These are phyloP conservation scores for Tylochromis polylepis DNA, from an alignment of 2,113 vertebrate genomes.

Conservation along the genomic window DNA sequence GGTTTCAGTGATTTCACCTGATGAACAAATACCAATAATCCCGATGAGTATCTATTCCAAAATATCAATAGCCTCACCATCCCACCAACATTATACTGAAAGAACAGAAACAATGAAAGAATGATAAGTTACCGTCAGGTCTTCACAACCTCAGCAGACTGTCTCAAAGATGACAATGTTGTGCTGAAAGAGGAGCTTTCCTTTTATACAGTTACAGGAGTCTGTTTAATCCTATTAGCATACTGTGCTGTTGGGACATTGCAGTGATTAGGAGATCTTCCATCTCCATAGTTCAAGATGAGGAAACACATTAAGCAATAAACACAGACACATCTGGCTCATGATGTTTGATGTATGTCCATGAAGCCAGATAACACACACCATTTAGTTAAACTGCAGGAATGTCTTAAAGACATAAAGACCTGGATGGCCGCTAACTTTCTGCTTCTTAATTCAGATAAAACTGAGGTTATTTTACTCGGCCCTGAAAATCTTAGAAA, in stretches of 20 bases:
- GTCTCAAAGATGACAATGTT: not conserved
- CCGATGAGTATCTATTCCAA: not conserved
- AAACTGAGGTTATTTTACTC: too few species aligned
- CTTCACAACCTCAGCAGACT: not conserved
- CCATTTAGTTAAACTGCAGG: too few species aligned
- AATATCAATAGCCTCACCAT: too few species aligned
- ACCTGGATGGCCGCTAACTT: too few species aligned
- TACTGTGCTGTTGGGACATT: not conserved
- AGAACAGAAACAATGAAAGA: not conserved
- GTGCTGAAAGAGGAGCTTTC: not conserved
- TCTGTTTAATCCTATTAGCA: not conserved
- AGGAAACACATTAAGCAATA: not conserved
- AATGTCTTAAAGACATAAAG: too few species aligned
- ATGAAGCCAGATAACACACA: too few species aligned
- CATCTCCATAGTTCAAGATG: not conserved
- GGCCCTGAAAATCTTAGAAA: too few species aligned
- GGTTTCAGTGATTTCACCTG: not conserved
- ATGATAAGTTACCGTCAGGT: not conserved
- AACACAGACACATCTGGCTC: not conserved
- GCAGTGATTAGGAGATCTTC: not conserved
- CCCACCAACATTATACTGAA: not conserved
- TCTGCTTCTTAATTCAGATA: too few species aligned
- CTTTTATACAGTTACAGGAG: constrained; percentile 7
- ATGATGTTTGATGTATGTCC: not conserved
- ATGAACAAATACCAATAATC: not conserved